Evolutionary conservation across 2,797 vertebrate species (phyloP).

Genomic region (Pygocentrus nattereri): DNA sequence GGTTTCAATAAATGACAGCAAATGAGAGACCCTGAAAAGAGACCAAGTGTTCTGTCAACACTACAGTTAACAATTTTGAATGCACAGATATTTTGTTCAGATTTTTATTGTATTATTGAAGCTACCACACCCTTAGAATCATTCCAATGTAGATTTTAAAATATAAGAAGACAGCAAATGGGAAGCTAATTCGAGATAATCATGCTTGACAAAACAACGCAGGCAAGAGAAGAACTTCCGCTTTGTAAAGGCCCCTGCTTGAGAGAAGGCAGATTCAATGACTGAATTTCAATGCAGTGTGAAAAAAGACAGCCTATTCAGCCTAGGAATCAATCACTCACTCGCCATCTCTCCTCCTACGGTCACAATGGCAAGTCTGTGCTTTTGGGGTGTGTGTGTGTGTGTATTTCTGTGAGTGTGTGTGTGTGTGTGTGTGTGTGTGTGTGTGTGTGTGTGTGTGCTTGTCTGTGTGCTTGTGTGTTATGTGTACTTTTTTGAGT

Average conservation of each 20-base stretch:
- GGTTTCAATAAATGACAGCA: background rate
- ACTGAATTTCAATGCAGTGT: slow-evolving; percentile 64
- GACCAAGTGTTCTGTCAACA: no score
- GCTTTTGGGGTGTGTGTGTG: slow-evolving; percentile 20
- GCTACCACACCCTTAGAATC: background rate
- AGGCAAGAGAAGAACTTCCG: slow-evolving; percentile 61
- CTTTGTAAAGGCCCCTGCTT: slow-evolving; percentile 61
- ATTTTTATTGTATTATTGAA: background rate
- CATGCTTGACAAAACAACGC: slow-evolving; percentile 60
- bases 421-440: background rate
- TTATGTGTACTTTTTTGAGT: no score
- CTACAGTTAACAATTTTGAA: no score
- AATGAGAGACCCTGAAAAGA: background rate
- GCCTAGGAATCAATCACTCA: slow-evolving; percentile 70
- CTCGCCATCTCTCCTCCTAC: slow-evolving; percentile 59
- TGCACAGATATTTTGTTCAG: background rate
- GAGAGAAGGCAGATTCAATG: slow-evolving; percentile 66
- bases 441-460: background rate
- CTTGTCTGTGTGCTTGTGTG: no score
- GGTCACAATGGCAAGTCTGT: slow-evolving; percentile 63
- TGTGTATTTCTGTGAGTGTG: slow-evolving; percentile 11
- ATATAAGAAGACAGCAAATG: slow-evolving; percentile 45
- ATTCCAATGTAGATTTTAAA: background rate
- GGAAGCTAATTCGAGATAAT: slow-evolving; percentile 64
- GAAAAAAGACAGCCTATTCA: slow-evolving; percentile 62